These are phyloP conservation scores for Cheilosia urbana DNA, from an alignment of 2,888 invertebrate genomes.

Conservation along the genomic window DNA sequence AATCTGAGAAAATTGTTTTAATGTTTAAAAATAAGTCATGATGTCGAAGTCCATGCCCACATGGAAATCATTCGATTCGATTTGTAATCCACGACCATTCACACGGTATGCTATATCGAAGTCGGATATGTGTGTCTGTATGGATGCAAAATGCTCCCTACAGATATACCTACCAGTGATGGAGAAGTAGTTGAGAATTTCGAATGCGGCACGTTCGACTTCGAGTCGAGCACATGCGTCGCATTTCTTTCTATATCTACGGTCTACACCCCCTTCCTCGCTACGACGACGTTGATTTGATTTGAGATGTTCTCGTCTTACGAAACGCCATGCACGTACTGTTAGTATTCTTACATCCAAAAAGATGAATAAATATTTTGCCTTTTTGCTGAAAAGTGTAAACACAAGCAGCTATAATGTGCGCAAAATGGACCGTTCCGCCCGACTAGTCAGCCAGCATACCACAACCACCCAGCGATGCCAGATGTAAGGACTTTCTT, in stretches of 20 bases:
- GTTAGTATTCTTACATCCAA: slow-evolving; percentile 5
- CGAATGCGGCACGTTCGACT: slow-evolving; percentile 67
- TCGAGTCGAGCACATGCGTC: slow-evolving; percentile 63
- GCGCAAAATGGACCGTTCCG: slow-evolving; percentile 55
- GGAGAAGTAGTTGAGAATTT: slow-evolving; percentile 59
- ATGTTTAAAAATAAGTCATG: slow-evolving; percentile 74
- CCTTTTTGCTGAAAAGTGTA: slow-evolving; percentile 41
- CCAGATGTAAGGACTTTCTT: too few species aligned
- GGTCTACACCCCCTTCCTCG: slow-evolving; percentile 18
- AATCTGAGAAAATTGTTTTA: slow-evolving; percentile 70
- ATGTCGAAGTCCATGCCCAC: slow-evolving; percentile 65
- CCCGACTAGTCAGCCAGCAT: neutral
- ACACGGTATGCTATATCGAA: slow-evolving; percentile 29
- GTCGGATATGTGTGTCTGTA: slow-evolving; percentile 9
- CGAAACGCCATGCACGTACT: slow-evolving; percentile 74
- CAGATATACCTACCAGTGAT: slow-evolving; percentile 45
- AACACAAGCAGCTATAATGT: slow-evolving; percentile 45
- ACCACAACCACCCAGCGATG: neutral
- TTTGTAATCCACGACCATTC: slow-evolving; percentile 58
- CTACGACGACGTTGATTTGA: slow-evolving; percentile 23
- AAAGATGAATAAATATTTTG: slow-evolving; percentile 13
- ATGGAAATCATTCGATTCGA: slow-evolving; percentile 60
- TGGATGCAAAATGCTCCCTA: slow-evolving; percentile 55
- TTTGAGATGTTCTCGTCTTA: slow-evolving; percentile 71
- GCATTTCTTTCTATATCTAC: slow-evolving; percentile 46